Evolutionary conservation across 1,140 invertebrate species (phyloP).

Genomic region (Saxidomus purpurata): DNA sequence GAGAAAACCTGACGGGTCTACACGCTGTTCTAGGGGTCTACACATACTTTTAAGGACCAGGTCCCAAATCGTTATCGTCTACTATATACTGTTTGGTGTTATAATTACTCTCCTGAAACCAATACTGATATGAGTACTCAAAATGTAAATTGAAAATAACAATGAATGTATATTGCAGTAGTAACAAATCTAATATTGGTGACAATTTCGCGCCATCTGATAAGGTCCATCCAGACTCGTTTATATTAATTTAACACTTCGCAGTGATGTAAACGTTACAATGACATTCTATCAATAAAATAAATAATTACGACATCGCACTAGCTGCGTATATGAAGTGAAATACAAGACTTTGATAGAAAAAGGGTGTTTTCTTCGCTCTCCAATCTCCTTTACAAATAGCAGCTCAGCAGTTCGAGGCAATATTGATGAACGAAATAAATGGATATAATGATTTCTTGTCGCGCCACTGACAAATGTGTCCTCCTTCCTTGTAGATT

Average conservation of each 20-base stretch:
- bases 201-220: not conserved
- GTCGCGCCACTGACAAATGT: not conserved
- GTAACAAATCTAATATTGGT: not conserved
- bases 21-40: too few species aligned
- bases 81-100: too few species aligned
- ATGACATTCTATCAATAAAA: not conserved
- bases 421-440: not conserved
- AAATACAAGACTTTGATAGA: not conserved
- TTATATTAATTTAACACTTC: not conserved
- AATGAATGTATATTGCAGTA: too few species aligned
- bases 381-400: not conserved
- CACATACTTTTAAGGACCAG: too few species aligned
- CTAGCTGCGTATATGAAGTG: not conserved
- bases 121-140: too few species aligned
- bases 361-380: not conserved
- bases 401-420: not conserved
- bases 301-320: not conserved
- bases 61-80: too few species aligned
- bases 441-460: not conserved
- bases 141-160: too few species aligned
- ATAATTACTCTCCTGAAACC: too few species aligned
- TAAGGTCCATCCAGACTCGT: not conserved
- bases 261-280: not conserved
- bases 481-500: not conserved
- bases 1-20: too few species aligned